Percentiles rank a stretch among this genome's conserved stretches.
phyloP scores from a whole-genome alignment of 2,113 vertebrate genomes.

The Grallaria varia region DNA sequence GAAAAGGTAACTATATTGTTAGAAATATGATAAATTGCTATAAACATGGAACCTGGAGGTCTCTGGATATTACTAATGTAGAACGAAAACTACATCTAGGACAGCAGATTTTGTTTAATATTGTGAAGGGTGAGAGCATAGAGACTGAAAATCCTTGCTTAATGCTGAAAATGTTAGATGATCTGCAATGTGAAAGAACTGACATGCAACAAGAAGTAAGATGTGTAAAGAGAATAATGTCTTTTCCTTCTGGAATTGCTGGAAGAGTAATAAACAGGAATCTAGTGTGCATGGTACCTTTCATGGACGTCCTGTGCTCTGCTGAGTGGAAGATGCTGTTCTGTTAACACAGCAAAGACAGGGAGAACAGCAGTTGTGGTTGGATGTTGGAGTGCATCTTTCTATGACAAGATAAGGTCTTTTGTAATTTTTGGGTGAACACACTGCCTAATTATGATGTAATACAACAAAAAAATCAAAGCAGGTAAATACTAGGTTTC shows the following conservation, averaged over 20 bases:
- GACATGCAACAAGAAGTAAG: background rate
- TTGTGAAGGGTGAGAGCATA: background rate
- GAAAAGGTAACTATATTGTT: background rate
- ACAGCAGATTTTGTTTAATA: conserved; percentile 25
- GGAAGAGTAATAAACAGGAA: background rate
- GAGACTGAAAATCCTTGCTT: background rate
- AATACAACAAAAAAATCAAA: background rate
- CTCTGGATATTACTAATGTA: background rate
- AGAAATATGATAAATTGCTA: conserved; percentile 4
- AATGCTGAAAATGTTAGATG: background rate
- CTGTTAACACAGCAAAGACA: background rate
- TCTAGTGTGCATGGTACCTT: background rate
- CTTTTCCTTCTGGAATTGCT: background rate
- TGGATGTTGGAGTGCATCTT: background rate
- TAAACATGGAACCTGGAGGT: background rate
- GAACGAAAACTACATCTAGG: conserved; percentile 18
- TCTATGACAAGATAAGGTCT: background rate
- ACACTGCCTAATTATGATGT: background rate
- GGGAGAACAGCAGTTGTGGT: background rate
- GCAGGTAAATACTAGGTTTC: background rate
- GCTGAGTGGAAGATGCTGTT: background rate
- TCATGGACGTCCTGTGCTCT: background rate
- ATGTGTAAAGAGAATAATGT: background rate
- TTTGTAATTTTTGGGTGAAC: background rate
- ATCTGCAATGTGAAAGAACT: background rate